Evolutionary conservation across 2,888 invertebrate species (phyloP).

Genomic region (Eurytoma adleriae): DNA sequence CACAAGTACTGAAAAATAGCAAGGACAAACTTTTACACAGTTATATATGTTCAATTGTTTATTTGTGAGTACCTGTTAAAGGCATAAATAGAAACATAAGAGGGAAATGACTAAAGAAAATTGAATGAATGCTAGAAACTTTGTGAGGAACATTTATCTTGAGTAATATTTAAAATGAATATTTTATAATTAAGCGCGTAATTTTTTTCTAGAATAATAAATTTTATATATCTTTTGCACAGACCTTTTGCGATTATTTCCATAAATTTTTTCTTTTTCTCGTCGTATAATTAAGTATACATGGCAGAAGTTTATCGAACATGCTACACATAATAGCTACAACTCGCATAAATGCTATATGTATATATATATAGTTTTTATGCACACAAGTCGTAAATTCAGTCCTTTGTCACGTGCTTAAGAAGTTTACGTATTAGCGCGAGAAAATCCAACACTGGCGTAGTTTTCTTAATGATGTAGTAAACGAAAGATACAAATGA

Average conservation of each 20-base stretch:
- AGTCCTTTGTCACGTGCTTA: conserved; percentile 51
- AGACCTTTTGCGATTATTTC: conserved; percentile 20
- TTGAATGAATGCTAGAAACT: neutral
- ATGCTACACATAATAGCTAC: conserved; percentile 52
- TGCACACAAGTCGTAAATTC: conserved; percentile 46
- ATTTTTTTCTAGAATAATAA: neutral
- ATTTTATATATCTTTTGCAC: conserved; percentile 8
- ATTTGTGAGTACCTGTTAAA: no score
- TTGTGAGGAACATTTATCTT: neutral
- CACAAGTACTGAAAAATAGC: neutral
- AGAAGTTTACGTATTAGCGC: conserved; percentile 31
- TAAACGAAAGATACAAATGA: conserved; percentile 17
- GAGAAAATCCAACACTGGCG: conserved; percentile 37
- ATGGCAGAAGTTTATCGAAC: conserved; percentile 54
- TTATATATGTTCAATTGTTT: neutral
- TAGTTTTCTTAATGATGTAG: conserved; percentile 12
- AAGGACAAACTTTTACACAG: neutral
- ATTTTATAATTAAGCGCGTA: neutral
- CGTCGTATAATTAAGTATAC: conserved; percentile 44
- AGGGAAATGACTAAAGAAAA: neutral
- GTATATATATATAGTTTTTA: conserved; percentile 33
- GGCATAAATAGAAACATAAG: neutral
- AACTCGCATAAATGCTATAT: conserved; percentile 46
- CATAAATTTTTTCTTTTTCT: conserved; percentile 5
- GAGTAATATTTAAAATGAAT: no score